Base-by-base conservation (phyloP, 1,140 invertebrate species). In the Monochamus saltuarius region DNA sequence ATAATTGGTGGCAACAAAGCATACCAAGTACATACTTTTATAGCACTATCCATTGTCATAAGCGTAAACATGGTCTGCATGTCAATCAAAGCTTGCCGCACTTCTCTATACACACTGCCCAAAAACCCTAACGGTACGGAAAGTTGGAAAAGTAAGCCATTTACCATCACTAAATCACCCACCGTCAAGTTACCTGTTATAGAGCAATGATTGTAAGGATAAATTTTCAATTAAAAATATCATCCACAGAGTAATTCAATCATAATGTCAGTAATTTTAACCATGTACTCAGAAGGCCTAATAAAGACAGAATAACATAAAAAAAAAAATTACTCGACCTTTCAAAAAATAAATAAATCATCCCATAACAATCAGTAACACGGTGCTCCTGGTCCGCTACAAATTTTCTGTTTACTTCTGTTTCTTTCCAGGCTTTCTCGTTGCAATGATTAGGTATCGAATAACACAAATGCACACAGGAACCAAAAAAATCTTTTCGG, bases 11-110 rank as follows among this genome's bases (percentile, higher is more conserved):
- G 46, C 11, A 2, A 49, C n/a, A 14, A n/a, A n/a, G 22, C 17
- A 49, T 34, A 13, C 7, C 11, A n/a, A 46, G n/a, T 19, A 16
- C 8, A 35, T 79, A 94, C 92, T 81, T 86, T 84, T 39, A 97
- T 88, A 36, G 80, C 76, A 22, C 91, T 83, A 73, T 90, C 84
- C 47, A 95, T 85, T 54, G 89, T 87, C 84, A 98, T 88, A 0
- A 99, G 79, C 13, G 89, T 89, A 80, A 99, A 99, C 97, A 99
- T 98, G 37, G 92, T 91, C 80, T 97, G 91, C 97, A 99, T 99
- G 75, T 99, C 97, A 46, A 98, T 91, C 39, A 99, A 81, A 7
- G 96, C 93, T 81, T 99, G 97, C 17, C 95, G 83, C 34, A 99
- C 89, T 84, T 99, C 98, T 65, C 98, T 83, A 79, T 99, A 99